Evolutionary conservation across 2,797 vertebrate genomes (phyloP).

Genomic region (Picus viridis): DNA sequence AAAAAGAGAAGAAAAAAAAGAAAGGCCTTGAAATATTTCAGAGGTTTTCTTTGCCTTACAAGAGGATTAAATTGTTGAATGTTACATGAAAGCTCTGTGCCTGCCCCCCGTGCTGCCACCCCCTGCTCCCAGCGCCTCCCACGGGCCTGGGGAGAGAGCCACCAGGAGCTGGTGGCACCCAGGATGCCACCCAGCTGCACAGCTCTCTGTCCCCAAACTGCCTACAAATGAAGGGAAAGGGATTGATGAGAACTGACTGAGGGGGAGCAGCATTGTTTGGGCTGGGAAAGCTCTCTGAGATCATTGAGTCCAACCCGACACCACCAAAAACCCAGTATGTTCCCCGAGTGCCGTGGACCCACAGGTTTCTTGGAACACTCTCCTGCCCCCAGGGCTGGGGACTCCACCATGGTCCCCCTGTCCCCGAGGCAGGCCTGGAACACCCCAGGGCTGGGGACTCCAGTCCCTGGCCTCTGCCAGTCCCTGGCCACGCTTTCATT

Average conservation of each 20-base stretch:
- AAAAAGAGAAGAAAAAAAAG: neutral
- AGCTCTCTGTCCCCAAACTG: fast-evolving
- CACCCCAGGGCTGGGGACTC: no score
- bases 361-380: no score
- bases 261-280: no score
- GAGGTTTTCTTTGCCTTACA: slow-evolving; percentile 26
- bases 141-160: neutral
- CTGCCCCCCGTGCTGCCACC: neutral
- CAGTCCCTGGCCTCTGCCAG: no score
- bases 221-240: neutral
- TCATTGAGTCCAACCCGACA: no score
- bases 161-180: neutral
- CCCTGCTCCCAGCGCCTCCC: neutral
- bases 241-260: fast-evolving
- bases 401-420: no score
- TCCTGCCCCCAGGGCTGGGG: no score
- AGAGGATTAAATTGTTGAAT: slow-evolving; percentile 60
- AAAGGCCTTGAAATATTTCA: slow-evolving; percentile 35
- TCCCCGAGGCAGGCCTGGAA: no score
- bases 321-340: no score
- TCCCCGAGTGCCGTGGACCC: no score
- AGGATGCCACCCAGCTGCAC: neutral
- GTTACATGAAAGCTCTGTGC: slow-evolving; percentile 2
- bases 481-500: no score
- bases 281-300: no score